Base-by-base conservation (phyloP, 1,140 invertebrate species). In the Agraylea sexmaculata region DNA sequence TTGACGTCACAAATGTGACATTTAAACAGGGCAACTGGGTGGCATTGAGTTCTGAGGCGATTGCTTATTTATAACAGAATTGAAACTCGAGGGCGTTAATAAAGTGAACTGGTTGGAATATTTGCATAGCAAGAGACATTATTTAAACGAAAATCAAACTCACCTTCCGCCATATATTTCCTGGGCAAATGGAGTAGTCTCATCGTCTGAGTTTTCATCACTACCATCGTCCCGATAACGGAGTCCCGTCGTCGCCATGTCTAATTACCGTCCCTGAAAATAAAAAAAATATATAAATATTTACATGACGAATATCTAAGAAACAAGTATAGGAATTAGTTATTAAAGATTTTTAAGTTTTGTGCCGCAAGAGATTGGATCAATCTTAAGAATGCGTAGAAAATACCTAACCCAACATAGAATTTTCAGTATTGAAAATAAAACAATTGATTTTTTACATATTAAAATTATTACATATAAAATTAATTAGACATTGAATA, bases 141-240 rank as follows among this genome's bases (percentile, higher is more conserved):
- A 32, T n/a, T 36, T 39, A 15, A 15, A 25, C 17, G 7, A 36
- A 36, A 37, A 23, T 34, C 43, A 39, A 42, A 55, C 66, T 66
- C 72, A 90, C 87, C 85, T 87, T 62, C 82, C 85, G 44, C 79
- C 80, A 54, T 89, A 88, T 49, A 86, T 83, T 55, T 87, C 82
- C 53, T 81, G 76, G 38, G 78, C 79, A 50, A 88, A 70, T 30
- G 85, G 85, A 32, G 80, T 76, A 46, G 80, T 81, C 60, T 88
- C 86, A 54, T 87, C 85, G 54, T 88, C 85, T 7, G 81, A 83
- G 58, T 85, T 82, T 52, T 83, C 80, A 49, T 76, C 71, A 53
- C 74, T 80, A 47, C 70, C 72, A 49, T 72, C 70, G 32, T 60
- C 68, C 27, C 71, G 73, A 44, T 73, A 69, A 51, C 74, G 68